Percentiles rank a stretch among this genome's conserved stretches.
Conservation (phyloP, 2,113 vertebrate species). For the Ia io region DNA sequence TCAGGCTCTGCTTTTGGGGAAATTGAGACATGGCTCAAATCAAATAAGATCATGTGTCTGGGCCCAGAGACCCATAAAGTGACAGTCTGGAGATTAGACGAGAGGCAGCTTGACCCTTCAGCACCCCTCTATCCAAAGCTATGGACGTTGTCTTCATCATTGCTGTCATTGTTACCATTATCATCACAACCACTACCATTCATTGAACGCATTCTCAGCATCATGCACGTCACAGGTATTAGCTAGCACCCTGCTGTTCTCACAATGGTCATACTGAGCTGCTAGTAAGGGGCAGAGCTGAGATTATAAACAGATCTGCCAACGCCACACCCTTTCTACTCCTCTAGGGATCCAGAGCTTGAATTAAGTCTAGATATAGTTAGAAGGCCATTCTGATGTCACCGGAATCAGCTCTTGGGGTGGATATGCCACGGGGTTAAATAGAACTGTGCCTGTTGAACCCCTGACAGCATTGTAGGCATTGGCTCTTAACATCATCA, state of each 20-base stretch:
- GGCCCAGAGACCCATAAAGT: background rate
- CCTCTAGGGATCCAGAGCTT: background rate
- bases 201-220: background rate
- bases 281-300: background rate
- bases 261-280: background rate
- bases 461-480: background rate
- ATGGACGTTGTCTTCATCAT: background rate
- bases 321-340: background rate
- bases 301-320: background rate
- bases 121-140: background rate
- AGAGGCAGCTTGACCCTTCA: background rate
- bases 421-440: background rate
- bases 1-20: background rate
- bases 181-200: background rate
- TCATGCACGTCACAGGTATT: accelerated
- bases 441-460: background rate
- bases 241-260: background rate
- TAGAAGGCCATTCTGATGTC: background rate
- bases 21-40: background rate
- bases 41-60: background rate
- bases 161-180: background rate
- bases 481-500: background rate
- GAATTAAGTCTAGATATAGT: background rate
- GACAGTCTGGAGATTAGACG: background rate
- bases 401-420: background rate